These are phyloP conservation scores for Calonectris borealis DNA, from an alignment of 2,113 vertebrate species.

Conservation along the genomic window DNA sequence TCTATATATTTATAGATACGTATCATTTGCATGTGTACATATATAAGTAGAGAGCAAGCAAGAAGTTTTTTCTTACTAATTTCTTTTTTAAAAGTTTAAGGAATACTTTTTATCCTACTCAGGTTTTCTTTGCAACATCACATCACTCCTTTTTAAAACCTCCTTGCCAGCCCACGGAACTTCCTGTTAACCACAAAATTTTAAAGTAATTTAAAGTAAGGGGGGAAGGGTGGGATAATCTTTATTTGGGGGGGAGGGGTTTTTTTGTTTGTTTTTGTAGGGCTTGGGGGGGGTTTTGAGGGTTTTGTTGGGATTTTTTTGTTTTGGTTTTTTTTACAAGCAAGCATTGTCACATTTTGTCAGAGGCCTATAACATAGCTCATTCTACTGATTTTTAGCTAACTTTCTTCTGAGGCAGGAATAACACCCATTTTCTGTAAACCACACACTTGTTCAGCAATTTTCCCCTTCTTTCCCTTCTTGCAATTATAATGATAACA, in stretches of 20 bases:
- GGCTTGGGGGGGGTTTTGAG: not conserved
- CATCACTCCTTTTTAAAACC: not conserved
- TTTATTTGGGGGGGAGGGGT: not conserved
- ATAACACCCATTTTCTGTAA: not conserved
- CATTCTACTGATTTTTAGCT: not conserved
- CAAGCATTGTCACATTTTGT: not conserved
- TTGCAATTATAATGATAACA: not conserved
- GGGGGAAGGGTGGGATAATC: rapidly evolving
- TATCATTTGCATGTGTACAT: not conserved
- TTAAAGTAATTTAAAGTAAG: not conserved
- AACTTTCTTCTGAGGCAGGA: not conserved
- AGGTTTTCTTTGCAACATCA: not conserved
- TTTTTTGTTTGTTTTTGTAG: not conserved
- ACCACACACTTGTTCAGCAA: not conserved
- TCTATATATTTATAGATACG: not conserved
- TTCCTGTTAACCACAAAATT: not conserved
- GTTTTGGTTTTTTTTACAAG: not conserved
- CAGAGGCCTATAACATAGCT: not conserved
- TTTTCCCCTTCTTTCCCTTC: not conserved
- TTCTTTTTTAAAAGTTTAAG: not conserved
- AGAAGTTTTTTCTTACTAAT: not conserved
- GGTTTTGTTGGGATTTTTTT: not conserved
- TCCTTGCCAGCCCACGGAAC: not conserved
- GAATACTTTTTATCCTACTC: not conserved
- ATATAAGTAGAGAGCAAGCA: not conserved